These are phyloP conservation scores for Ophion costatus DNA, from an alignment of 2,888 invertebrate species.

Conservation along the genomic window DNA sequence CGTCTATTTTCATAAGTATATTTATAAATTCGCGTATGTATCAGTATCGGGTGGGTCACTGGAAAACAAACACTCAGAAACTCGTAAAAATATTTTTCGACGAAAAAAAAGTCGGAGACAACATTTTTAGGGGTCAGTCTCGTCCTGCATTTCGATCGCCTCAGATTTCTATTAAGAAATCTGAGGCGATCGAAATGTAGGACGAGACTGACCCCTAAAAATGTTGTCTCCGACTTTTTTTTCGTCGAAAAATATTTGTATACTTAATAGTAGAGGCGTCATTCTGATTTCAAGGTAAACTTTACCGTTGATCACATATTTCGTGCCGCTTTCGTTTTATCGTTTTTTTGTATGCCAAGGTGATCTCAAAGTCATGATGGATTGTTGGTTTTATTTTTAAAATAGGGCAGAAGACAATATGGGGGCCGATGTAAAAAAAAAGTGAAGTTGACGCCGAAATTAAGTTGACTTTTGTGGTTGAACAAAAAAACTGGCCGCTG, in stretches of 20 bases:
- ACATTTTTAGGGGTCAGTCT: not conserved
- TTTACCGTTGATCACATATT: no score
- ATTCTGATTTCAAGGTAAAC: no score
- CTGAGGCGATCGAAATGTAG: no score
- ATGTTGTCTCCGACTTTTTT: no score
- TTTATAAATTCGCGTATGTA: slow-evolving; percentile 53
- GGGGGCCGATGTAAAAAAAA: not conserved
- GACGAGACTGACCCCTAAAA: no score
- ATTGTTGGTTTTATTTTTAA: not conserved
- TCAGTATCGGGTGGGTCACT: not conserved
- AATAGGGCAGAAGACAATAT: not conserved
- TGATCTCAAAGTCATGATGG: not conserved
- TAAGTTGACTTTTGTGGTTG: not conserved
- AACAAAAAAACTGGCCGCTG: not conserved
- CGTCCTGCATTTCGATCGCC: no score
- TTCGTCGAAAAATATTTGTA: no score
- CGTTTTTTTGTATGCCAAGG: not conserved
- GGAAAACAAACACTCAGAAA: not conserved
- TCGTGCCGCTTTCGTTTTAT: not conserved
- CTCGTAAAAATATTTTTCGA: not conserved
- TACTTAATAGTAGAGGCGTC: no score
- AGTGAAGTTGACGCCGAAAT: not conserved
- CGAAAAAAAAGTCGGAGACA: not conserved
- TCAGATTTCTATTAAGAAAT: no score
- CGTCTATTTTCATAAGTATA: slow-evolving; percentile 62